Percentiles rank a stretch among this genome's conserved stretches.
Evolutionary conservation across 2,888 invertebrate genomes (phyloP).

Genomic region (Lithophane socia): DNA sequence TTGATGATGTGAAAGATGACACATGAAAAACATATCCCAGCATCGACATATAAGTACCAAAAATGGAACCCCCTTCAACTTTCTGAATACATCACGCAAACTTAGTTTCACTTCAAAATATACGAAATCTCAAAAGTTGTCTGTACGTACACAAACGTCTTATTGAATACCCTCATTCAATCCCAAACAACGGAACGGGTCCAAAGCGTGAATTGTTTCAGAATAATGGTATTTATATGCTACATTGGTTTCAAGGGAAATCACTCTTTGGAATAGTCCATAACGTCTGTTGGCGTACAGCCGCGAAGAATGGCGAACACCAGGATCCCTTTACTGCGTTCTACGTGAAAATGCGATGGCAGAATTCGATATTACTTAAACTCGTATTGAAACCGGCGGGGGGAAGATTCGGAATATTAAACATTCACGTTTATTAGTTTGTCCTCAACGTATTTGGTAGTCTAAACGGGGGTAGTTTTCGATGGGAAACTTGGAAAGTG

Average conservation of each 20-base stretch:
- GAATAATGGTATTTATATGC: slow-evolving; percentile 90
- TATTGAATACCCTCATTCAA: slow-evolving; percentile 66
- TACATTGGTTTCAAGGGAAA: slow-evolving; percentile 90
- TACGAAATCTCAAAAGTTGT: slow-evolving; percentile 66
- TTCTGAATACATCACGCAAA: slow-evolving; percentile 65
- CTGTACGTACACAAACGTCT: slow-evolving; percentile 63
- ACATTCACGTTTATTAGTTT: slow-evolving; percentile 90
- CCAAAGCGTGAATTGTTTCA: slow-evolving; percentile 87
- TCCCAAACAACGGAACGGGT: slow-evolving; percentile 81
- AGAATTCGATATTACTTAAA: slow-evolving; percentile 78
- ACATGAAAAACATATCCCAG: slow-evolving; percentile 5
- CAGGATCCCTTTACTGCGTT: slow-evolving; percentile 73
- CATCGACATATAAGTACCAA: slow-evolving; percentile 22
- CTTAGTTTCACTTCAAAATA: slow-evolving; percentile 59
- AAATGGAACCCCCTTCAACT: slow-evolving; percentile 51
- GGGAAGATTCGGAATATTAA: slow-evolving; percentile 89
- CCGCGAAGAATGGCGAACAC: slow-evolving; percentile 71
- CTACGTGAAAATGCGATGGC: slow-evolving; percentile 71
- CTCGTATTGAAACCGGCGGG: slow-evolving; percentile 85
- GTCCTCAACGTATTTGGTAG: slow-evolving; percentile 88
- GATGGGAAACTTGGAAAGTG: slow-evolving; percentile 87
- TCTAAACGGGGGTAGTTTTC: slow-evolving; percentile 87
- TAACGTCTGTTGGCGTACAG: slow-evolving; percentile 76
- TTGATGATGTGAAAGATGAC: neutral
- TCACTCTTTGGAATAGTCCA: slow-evolving; percentile 87